Evolutionary conservation across 2,888 invertebrate species (phyloP).

Genomic region (Bombylius discolor): DNA sequence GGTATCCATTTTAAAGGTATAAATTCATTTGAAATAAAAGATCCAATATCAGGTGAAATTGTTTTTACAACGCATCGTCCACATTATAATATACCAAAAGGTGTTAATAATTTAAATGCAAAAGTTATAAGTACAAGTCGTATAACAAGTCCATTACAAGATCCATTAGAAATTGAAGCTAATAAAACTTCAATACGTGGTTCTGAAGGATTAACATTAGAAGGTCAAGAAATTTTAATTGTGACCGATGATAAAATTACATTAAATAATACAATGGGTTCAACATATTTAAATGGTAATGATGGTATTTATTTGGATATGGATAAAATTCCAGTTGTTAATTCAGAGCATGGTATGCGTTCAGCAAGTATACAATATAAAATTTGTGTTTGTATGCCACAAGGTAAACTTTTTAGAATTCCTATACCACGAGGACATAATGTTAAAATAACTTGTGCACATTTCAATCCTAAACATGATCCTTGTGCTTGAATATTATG

Average conservation of each 20-base stretch:
- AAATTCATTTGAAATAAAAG: constrained; percentile 53
- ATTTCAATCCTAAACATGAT: constrained; percentile 29
- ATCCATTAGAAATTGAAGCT: constrained; percentile 52
- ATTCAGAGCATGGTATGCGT: constrained; percentile 35
- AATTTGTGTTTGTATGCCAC: constrained; percentile 82
- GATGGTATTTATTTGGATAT: constrained; percentile 61
- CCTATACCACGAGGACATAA: constrained; percentile 46
- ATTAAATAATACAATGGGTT: constrained; percentile 66
- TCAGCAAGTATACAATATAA: constrained; percentile 56
- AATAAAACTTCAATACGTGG: constrained; percentile 56
- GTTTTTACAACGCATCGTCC: constrained; percentile 67
- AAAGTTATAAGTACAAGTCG: constrained; percentile 57
- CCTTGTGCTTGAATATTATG: constrained; percentile 22
- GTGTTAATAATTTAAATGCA: constrained; percentile 49
- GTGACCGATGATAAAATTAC: constrained; percentile 67
- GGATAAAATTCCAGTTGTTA: constrained; percentile 54
- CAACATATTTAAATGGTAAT: constrained; percentile 53
- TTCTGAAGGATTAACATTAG: constrained; percentile 64
- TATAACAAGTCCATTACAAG: constrained; percentile 58
- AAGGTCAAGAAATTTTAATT: constrained; percentile 58
- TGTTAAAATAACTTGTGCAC: constrained; percentile 31
- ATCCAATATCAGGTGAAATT: constrained; percentile 46
- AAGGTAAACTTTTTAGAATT: constrained; percentile 68
- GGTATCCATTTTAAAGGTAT: constrained; percentile 58
- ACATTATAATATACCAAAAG: constrained; percentile 55